These are phyloP conservation scores for Harpalus rubripes DNA, from an alignment of 2,888 invertebrate genomes.

Conservation along the genomic window DNA sequence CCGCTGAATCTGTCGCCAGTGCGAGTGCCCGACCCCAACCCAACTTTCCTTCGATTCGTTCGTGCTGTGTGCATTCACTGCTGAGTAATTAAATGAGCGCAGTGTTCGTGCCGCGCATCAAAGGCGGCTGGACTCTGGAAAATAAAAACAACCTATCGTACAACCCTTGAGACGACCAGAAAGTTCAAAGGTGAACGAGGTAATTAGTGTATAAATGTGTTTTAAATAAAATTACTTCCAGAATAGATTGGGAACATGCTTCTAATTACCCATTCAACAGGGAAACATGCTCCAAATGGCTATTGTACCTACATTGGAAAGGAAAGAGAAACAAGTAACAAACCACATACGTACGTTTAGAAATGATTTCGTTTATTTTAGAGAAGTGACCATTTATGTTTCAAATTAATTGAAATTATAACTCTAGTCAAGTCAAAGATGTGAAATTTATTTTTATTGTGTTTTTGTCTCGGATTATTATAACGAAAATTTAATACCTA, in stretches of 20 bases:
- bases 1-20: background rate
- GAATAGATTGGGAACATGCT: background rate
- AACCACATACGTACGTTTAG: no score
- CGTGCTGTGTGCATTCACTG: slow-evolving; percentile 26
- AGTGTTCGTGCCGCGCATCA: slow-evolving; percentile 38
- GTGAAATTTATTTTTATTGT: no score
- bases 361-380: no score
- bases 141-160: slow-evolving; percentile 33
- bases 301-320: no score
- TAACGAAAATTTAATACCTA: no score
- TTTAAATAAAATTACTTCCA: slow-evolving; percentile 32
- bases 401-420: no score
- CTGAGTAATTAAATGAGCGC: slow-evolving; percentile 48
- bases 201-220: slow-evolving; percentile 41
- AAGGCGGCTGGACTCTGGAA: slow-evolving; percentile 31
- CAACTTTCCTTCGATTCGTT: background rate
- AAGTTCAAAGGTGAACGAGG: slow-evolving; percentile 34
- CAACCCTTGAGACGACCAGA: slow-evolving; percentile 19
- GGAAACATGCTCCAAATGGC: no score
- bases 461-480: no score
- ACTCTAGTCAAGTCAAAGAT: no score
- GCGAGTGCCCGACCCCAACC: no score
- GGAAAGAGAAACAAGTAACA: no score
- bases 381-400: no score
- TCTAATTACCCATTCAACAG: background rate